A percentile compares a stretch with the other conserved stretches of the same genome.
Conservation (phyloP, 2,888 invertebrate species). For the Trisateles emortualis region DNA sequence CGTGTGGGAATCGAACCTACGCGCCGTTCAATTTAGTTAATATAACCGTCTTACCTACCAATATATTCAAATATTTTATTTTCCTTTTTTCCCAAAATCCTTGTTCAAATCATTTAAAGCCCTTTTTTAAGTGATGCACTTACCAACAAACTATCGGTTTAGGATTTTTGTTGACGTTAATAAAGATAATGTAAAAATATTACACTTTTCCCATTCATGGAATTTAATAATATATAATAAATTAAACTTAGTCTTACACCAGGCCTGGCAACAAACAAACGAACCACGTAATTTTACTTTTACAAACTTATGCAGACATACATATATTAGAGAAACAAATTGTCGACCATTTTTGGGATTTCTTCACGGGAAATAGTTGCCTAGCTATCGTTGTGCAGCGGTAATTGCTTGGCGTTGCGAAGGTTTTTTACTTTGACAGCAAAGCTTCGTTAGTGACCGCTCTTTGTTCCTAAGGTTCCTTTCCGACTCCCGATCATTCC, state of each 20-base stretch:
- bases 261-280: neutral
- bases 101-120: no score
- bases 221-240: neutral
- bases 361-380: conserved; percentile 22
- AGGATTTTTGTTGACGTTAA: no score
- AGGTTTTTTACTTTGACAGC: conserved; percentile 44
- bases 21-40: no score
- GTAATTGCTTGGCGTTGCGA: conserved; percentile 56
- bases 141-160: no score
- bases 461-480: conserved; percentile 53
- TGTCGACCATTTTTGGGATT: conserved; percentile 12
- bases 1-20: no score
- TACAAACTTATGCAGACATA: neutral
- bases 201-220: neutral
- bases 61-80: no score
- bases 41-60: no score
- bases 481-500: conserved; percentile 50
- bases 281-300: conserved; percentile 1
- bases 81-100: no score
- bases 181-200: no score
- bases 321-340: conserved; percentile 13
- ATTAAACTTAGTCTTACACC: no score
- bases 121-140: no score
- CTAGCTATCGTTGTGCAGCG: conserved; percentile 29
- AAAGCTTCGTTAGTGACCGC: conserved; percentile 55